Evolutionary conservation across 2,888 invertebrate genomes (phyloP), one percentile per base, ranked within the genome.

Genomic region (Patella pellucida): DNA sequence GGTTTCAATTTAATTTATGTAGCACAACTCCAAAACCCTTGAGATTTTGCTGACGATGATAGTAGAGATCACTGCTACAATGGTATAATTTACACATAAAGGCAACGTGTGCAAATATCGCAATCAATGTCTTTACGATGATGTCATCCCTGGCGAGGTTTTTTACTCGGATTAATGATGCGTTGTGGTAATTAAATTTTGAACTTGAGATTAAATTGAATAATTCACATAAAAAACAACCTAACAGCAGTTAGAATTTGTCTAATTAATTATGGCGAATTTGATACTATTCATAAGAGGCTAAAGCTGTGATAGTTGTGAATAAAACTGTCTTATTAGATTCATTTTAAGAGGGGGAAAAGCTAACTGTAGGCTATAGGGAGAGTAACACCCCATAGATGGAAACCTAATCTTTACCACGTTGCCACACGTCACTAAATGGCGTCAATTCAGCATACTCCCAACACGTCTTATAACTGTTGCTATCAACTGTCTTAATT

Each of bases 161-260:
- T 23, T 62, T 19, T 62, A 62, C 62, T 12, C 19, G 11, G 62
- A 62, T 62, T 62, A 62, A 62, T 62, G 62, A 62, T 23, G 62
- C 62, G 23, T 62, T 62, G 62, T 62, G 62, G 12, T 62, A 62
- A 62, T 62, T 19, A 41, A 41, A 41, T 41, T 41, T 41, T 41
- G 62, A 62, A 62, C 23, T 62, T 23, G 62, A 62, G 23, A 62
- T 62, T 62, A 62, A 62, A 62, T 62, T 62, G 62, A 62, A 62
- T 19, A 62, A 62, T 62, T 23, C 23, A 11, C 19, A 62, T 62
- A 62, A 62, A 62, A 14, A 62, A 41, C 41, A 41, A 41, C 41
- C 41, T 41, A 41, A 41, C 41, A 41, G 41, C 41, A 62, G 62
- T 62, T 62, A 62, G 23, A 23, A 41, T 41, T 41, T 41, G 41